Percentiles rank a stretch among this genome's conserved stretches.
These are phyloP conservation scores for Engraulis encrasicolus DNA, from an alignment of 2,113 vertebrate genomes.

Conservation along the genomic window DNA sequence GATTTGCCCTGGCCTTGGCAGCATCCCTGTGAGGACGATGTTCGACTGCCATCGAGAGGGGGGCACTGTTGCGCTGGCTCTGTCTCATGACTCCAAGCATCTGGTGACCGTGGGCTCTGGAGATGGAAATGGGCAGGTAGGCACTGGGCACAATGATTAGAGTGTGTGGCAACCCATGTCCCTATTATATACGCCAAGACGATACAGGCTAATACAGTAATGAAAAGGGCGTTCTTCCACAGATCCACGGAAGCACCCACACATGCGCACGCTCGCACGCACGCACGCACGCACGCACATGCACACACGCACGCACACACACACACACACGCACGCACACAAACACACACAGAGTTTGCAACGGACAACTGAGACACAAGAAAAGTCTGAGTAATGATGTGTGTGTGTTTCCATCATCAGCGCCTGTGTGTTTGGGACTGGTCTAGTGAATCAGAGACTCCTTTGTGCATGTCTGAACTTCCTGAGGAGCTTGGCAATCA, in stretches of 20 bases:
- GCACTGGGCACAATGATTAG: slow-evolving; percentile 17
- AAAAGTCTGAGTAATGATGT: too few species aligned
- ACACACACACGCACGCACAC: too few species aligned
- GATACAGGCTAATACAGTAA: too few species aligned
- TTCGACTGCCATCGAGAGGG: slow-evolving; percentile 80
- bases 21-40: slow-evolving; percentile 87
- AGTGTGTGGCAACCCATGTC: not conserved
- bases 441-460: slow-evolving; percentile 75
- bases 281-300: too few species aligned
- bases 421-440: slow-evolving; percentile 88
- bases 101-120: slow-evolving; percentile 83
- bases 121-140: slow-evolving; percentile 83
- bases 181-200: too few species aligned
- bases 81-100: slow-evolving; percentile 81
- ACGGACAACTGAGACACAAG: too few species aligned
- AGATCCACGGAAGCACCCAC: too few species aligned
- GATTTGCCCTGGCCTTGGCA: slow-evolving; percentile 44
- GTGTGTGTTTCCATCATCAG: slow-evolving; percentile 66
- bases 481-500: slow-evolving; percentile 76
- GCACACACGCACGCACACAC: too few species aligned
- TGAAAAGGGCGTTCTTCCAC: too few species aligned
- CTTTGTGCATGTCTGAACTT: slow-evolving; percentile 74
- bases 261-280: too few species aligned
- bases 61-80: slow-evolving; percentile 76
- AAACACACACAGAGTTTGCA: too few species aligned